Percentiles rank a stretch among this genome's conserved stretches.
These are phyloP conservation scores for Octodon degus DNA, from an alignment of 2,113 vertebrate species.

Conservation along the genomic window DNA sequence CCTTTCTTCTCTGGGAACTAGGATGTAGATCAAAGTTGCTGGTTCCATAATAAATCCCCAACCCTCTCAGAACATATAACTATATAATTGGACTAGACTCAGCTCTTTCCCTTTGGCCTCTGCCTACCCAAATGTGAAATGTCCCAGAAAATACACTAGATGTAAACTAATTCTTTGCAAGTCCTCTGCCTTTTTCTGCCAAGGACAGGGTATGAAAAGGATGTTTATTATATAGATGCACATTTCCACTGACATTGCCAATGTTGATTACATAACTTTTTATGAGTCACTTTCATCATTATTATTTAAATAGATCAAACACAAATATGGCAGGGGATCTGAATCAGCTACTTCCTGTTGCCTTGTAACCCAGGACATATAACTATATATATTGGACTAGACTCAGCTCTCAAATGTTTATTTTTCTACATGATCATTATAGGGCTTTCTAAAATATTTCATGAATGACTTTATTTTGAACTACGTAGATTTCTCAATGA, in stretches of 20 bases:
- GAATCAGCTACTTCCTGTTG: background rate
- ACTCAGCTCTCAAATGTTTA: background rate
- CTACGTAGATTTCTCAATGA: background rate
- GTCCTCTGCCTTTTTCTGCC: background rate
- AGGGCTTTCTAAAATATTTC: background rate
- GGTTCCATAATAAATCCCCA: background rate
- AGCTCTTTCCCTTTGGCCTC: background rate
- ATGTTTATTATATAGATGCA: background rate
- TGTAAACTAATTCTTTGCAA: conserved; percentile 11
- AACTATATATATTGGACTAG: too few species aligned
- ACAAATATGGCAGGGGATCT: background rate
- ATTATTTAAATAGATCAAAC: conserved; percentile 41
- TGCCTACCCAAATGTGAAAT: background rate
- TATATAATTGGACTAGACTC: background rate
- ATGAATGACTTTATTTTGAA: background rate
- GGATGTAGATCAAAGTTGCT: background rate
- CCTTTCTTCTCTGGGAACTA: background rate
- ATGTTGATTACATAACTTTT: background rate
- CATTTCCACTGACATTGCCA: background rate
- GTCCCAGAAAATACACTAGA: background rate
- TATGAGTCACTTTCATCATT: conserved; percentile 24
- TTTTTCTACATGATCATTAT: background rate
- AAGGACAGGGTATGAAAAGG: conserved; percentile 14
- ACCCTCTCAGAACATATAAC: background rate
- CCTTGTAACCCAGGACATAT: background rate